Evolutionary conservation across 2,888 invertebrate genomes (phyloP).

Genomic region (Bombyx huttoni): DNA sequence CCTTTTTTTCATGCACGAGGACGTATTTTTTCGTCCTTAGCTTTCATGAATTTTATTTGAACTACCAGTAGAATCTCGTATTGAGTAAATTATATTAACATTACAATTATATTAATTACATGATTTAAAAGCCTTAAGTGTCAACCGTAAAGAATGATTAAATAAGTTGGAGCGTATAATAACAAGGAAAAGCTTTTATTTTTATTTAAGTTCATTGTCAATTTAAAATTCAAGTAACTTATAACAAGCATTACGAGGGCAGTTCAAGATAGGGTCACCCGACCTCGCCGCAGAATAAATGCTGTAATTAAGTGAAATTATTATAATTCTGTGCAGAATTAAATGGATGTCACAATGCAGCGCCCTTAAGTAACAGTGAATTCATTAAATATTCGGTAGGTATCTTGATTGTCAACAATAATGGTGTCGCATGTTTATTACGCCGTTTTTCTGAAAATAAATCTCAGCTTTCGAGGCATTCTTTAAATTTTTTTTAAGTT

Average conservation of each 20-base stretch:
- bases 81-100: too few species aligned
- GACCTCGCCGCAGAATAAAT: constrained; percentile 57
- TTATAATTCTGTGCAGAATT: constrained; percentile 62
- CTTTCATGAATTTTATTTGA: too few species aligned
- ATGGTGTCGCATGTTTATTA: constrained; percentile 21
- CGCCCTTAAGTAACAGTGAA: constrained; percentile 44
- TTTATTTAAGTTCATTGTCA: constrained; percentile 46
- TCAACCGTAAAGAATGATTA: constrained; percentile 9
- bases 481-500: constrained; percentile 1
- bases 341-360: constrained; percentile 59
- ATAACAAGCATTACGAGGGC: constrained; percentile 31
- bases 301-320: constrained; percentile 69
- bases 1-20: too few species aligned
- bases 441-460: constrained; percentile 5
- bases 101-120: too few species aligned
- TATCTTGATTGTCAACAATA: constrained; percentile 26
- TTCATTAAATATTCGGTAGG: constrained; percentile 34
- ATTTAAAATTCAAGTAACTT: constrained; percentile 23
- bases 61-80: too few species aligned
- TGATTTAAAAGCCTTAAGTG: too few species aligned
- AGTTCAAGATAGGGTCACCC: constrained; percentile 35
- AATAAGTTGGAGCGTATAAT: constrained; percentile 26
- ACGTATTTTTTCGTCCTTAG: too few species aligned
- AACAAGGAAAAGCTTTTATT: constrained; percentile 53
- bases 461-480: not conserved